Evolutionary conservation across 2,888 invertebrate genomes (phyloP), one percentile per base, ranked within the genome.

Genomic region (Drosophila anomelani): DNA sequence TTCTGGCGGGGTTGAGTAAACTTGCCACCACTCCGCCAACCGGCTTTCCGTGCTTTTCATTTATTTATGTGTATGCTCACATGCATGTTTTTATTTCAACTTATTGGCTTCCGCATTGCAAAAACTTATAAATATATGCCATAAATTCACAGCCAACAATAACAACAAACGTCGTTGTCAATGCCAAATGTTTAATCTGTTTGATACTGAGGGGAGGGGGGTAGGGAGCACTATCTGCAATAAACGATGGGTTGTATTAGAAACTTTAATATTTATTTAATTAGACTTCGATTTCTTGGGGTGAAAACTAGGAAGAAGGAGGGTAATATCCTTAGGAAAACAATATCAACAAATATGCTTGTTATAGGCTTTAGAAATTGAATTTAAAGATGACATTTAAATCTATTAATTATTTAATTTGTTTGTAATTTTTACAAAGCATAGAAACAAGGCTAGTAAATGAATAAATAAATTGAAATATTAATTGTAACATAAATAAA

Each of bases 41-140:
- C 85, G 89, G 89, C 88, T 85, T 87, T 87, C 58, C 41, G 54
- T 73, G 85, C 76, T 80, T 76, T 80, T 56, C 55, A 49, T 56
- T 62, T 49, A 59, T 58, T 67, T 49, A 53, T 61, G 34, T 34
- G 34, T 34, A 47, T 68, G 54, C 51, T 51, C 20, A 20, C 20
- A 51, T 51, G 47, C 38, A 55, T 75, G 64, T 39, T 53, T 43
- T 51, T 29, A 47, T 44, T 46, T 29, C 67, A 13, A 39, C 26
- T 10, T 39, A 54, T 41, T 64, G 34, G 72, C 73, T 84, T 84
- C 83, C 83, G 83, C 83, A 88, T 84, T 83, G 83, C 86, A 68
- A 76, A 54, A 49, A 54, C 38, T 43, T 26, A 41, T 20, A 57
- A 53, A 34, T 20, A 32, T 44, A 34, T 38, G 43, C 55, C 12